Evolutionary conservation across 2,888 invertebrate species (phyloP).

Genomic region (Acrocyrtus sp.): DNA sequence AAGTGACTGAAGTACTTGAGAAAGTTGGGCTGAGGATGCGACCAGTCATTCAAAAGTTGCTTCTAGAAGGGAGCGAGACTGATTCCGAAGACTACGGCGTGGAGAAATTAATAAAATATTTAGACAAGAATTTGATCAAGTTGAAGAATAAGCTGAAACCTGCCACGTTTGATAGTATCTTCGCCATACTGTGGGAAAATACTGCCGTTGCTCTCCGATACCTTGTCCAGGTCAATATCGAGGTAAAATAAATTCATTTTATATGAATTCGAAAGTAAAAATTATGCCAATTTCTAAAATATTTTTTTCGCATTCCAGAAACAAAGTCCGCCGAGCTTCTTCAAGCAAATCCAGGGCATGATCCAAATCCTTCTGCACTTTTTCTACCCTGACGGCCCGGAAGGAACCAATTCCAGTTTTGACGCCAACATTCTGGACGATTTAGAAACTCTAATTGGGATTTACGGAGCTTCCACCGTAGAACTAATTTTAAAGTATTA

Average conservation of each 20-base stretch:
- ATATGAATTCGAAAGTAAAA: slow-evolving; percentile 1
- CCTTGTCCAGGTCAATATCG: slow-evolving; percentile 81
- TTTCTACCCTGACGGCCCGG: slow-evolving; percentile 74
- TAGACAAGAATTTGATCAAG: slow-evolving; percentile 88
- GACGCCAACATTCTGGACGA: slow-evolving; percentile 68
- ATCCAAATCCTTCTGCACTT: slow-evolving; percentile 86
- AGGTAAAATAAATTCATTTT: slow-evolving; percentile 69
- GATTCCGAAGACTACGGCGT: slow-evolving; percentile 82
- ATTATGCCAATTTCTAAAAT: background rate
- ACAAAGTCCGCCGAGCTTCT: slow-evolving; percentile 90
- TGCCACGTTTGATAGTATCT: slow-evolving; percentile 87
- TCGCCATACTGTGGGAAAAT: slow-evolving; percentile 89
- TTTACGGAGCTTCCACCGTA: slow-evolving; percentile 89
- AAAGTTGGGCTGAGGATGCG: slow-evolving; percentile 86
- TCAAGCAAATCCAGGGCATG: slow-evolving; percentile 88
- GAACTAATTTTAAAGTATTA: slow-evolving; percentile 88
- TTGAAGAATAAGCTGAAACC: slow-evolving; percentile 87
- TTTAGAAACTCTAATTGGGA: slow-evolving; percentile 75
- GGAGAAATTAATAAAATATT: slow-evolving; percentile 89
- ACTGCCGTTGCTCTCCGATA: slow-evolving; percentile 81
- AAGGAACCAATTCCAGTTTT: slow-evolving; percentile 72
- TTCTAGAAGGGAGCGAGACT: slow-evolving; percentile 85
- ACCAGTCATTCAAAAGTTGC: slow-evolving; percentile 78
- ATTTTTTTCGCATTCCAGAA: slow-evolving; percentile 70
- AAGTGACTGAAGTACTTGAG: slow-evolving; percentile 87